Conservation (phyloP, 2,888 invertebrate genomes). For the Agapostemon virescens region DNA sequence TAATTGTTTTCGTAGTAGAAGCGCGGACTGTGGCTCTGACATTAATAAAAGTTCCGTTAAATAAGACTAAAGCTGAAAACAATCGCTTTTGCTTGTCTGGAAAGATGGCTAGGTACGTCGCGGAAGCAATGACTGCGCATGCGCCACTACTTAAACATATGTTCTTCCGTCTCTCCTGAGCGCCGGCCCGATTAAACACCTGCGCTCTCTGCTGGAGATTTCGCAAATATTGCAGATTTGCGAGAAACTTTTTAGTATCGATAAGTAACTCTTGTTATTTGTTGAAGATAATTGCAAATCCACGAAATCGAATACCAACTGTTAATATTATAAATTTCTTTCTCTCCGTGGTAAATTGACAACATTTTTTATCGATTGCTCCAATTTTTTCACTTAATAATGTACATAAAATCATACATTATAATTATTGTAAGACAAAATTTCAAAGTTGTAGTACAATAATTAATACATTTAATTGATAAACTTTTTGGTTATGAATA, state of each 20-base stretch:
- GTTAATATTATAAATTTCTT: background rate
- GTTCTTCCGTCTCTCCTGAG: constrained; percentile 77
- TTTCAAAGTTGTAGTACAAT: no score
- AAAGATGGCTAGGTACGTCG: constrained; percentile 86
- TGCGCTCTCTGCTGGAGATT: constrained; percentile 43
- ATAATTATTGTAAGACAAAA: background rate
- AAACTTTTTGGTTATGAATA: no score
- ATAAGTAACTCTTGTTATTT: constrained; percentile 28
- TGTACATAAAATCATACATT: no score
- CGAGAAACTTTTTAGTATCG: constrained; percentile 1
- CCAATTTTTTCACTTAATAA: background rate
- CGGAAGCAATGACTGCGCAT: constrained; percentile 78
- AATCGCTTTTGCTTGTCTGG: constrained; percentile 86
- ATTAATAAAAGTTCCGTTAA: constrained; percentile 92
- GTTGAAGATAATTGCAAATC: background rate
- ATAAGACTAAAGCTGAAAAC: constrained; percentile 88
- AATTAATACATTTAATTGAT: no score
- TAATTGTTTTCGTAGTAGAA: constrained; percentile 96
- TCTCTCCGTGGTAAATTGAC: background rate
- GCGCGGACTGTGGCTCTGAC: constrained; percentile 97
- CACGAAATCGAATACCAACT: background rate
- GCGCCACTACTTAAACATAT: constrained; percentile 78
- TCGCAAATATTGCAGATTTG: constrained; percentile 25
- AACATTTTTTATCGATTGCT: background rate
- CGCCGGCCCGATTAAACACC: constrained; percentile 61